phyloP scores from a whole-genome alignment of 2,888 invertebrate species.

The Alviniconcha strummeri region DNA sequence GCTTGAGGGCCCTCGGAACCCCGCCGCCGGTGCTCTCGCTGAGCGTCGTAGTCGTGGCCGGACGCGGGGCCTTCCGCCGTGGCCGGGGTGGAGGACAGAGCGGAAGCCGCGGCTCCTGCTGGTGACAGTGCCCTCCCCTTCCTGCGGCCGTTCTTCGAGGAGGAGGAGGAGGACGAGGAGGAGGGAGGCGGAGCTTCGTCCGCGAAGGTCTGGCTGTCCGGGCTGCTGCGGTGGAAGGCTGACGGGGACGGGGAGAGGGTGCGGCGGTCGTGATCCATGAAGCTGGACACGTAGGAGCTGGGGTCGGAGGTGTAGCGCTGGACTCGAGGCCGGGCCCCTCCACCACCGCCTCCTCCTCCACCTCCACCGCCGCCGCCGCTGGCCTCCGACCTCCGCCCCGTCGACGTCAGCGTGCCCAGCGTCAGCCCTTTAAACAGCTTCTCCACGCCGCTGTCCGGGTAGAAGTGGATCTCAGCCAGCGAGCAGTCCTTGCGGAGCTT shows the following conservation, averaged over 20 bases:
- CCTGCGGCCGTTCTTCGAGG: background rate
- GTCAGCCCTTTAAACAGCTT: conserved; percentile 11
- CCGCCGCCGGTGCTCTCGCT: conserved; percentile 9
- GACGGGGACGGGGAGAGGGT: background rate
- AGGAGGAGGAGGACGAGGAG: background rate
- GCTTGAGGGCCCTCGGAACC: background rate
- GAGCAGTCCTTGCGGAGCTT: conserved; percentile 23
- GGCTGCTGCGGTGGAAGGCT: background rate
- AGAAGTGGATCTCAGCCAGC: conserved; percentile 9
- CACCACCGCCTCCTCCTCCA: background rate
- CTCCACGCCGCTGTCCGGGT: conserved; percentile 7
- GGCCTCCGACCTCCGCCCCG: conserved; percentile 1
- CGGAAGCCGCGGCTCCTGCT: conserved; percentile 22
- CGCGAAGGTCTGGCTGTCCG: background rate
- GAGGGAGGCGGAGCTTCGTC: background rate
- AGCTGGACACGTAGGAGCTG: background rate
- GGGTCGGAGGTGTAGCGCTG: conserved; percentile 20
- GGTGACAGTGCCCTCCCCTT: conserved; percentile 12
- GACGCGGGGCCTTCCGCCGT: conserved; percentile 5
- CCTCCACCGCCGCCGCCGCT: background rate
- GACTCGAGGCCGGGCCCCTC: background rate
- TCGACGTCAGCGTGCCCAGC: background rate
- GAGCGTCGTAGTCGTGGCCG: background rate
- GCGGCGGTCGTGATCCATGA: background rate
- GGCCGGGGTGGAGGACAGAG: conserved; percentile 6